Evolutionary conservation across 2,888 invertebrate species (phyloP), one percentile per base, ranked within the genome.

Genomic region (Toxonevra muliebris): DNA sequence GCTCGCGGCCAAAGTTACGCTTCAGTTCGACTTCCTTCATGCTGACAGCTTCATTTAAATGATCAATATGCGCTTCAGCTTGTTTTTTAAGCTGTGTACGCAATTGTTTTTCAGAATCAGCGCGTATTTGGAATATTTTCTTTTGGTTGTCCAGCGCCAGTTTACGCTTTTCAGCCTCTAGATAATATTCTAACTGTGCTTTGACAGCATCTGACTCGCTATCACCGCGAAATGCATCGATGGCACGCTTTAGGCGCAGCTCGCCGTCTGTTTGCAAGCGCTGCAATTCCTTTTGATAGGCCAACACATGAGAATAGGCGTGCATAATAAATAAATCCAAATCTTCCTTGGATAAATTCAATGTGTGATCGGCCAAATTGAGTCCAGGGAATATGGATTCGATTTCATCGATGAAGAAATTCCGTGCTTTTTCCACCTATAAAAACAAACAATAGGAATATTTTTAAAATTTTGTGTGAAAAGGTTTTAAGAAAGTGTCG

Each of bases 61-160:
- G 91, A 81, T 96, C 96, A 60, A 91, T 88, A 83, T 97, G 96
- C 0, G 95, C 91, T 77, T 95, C 94, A 1, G 92, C 90, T 79
- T 97, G 96, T 62, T 93, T 89, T 80, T 93, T 93, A 69, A 98
- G 83, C 77, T 95, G 92, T 13, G 89, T 88, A 55, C 93, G 90
- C 66, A 96, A 84, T 70, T 92, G 92, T 59, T 88, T 87, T 79
- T 96, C 92, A 40, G 90, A 88, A 57, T 90, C 89, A 1, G 89
- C 87, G 76, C 89, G 89, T 52, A 92, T 86, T 77, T 88, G 86
- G 66, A 93, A 84, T 70, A 90, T 86, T 76, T 83, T 91, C 76
- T 89, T 91, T 72, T 92, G 89, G 82, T 90, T 94, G 70, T 93
- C 91, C 43, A 89, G 81, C 50, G 91, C 90, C 60, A 92, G 85